phyloP scores from a whole-genome alignment of 2,113 vertebrate genomes.

The Spilogale gracilis region DNA sequence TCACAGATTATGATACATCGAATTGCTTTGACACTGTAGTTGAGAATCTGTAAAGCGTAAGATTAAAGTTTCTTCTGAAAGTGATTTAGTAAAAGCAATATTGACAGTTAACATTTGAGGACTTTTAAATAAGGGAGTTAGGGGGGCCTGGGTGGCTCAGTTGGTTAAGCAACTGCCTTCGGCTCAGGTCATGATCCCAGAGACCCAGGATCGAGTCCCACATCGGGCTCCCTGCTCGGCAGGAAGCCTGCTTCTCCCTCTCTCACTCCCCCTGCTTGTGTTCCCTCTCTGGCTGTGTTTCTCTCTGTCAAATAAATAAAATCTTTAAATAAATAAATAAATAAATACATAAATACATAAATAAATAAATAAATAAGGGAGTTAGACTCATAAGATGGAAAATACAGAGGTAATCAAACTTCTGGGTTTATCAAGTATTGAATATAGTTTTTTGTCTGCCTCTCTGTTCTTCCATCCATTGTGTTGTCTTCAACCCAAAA shows the following conservation, averaged over 20 bases:
- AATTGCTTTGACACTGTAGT: not conserved
- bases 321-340: no score
- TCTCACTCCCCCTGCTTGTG: no score
- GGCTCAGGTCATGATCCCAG: no score
- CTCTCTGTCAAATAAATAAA: no score
- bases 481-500: not conserved
- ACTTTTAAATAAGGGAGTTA: not conserved
- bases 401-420: not conserved
- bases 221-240: no score
- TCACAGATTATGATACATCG: not conserved
- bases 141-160: no score
- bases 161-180: no score
- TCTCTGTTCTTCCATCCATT: not conserved
- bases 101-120: not conserved
- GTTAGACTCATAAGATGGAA: not conserved
- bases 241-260: no score
- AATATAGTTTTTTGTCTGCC: not conserved
- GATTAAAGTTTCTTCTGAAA: not conserved
- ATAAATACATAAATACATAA: no score
- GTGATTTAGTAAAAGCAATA: not conserved
- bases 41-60: not conserved
- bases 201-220: no score
- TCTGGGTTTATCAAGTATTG: not conserved
- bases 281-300: no score
- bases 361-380: no score